Base-by-base conservation (phyloP, 2,113 vertebrate genomes). In the Phoenicopterus ruber region DNA sequence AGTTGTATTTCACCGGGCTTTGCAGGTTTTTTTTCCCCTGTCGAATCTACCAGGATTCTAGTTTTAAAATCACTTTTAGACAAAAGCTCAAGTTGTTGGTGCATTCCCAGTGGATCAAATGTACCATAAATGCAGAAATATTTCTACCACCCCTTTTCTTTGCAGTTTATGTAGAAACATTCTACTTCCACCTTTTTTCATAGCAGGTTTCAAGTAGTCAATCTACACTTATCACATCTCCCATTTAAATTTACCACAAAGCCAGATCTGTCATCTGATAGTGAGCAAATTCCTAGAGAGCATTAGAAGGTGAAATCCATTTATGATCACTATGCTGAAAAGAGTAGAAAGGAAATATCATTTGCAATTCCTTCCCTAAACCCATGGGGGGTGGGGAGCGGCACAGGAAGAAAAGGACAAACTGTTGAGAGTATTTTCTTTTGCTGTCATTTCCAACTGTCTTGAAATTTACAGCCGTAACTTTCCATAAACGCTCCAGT, bases 221-320 rank as follows among this genome's bases (percentile, higher is more conserved):
- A 93, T 49, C 74, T 73, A 40, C 72, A 49, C 42, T 52, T 62
- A 82, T 5, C 52, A 36, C 25, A 40, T 5, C 1, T 58, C 28
- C 44, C 44, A 85, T 76, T 82, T 80, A 69, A 72, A 82, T 54
- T 73, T 61, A 85, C 47, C 40, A 57, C 46, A 85, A 93, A 93
- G 86, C 46, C 70, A 77, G 21, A 72, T 63, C 24, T 94, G 96
- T 61, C 78, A 90, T 38, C 78, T 70, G 62, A 92, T 54, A 93
- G 59, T 2, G 7, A 79, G 28, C 36, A 72, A 82, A 82, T 88
- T 93, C 94, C 93, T 96, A 90, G 87, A 96, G 36, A 91, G 82
- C 54, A 63, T 38, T 26, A 87, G 58, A 90, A 91, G 78, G 90
- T 91, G 49, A 91, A 96, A 88, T 54, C 40, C 44, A 88, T 58